Base-by-base conservation (phyloP, 2,113 vertebrate species). In the Neodontobutis hainanensis region DNA sequence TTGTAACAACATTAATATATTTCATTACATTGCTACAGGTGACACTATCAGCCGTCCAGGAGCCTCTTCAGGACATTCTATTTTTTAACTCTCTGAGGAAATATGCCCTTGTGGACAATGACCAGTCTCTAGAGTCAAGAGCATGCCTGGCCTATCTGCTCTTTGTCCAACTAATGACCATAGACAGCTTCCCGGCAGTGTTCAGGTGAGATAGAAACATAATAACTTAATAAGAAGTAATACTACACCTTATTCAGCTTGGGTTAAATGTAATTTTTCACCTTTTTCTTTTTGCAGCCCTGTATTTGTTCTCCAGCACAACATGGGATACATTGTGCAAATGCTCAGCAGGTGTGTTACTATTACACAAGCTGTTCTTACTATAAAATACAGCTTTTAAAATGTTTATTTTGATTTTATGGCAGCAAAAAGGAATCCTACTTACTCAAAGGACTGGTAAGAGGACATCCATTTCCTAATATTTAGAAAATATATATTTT, bases 381-480 rank as follows among this genome's bases (percentile, higher is more conserved):
- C 7, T 49, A 0, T 9, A 2, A 1, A 58, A 64, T 63, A 19
- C 38, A 52, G 19, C 19, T 27, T 27, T 27, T 27, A 27, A 27
- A 1, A 11, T 46, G 9, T 11, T 45, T 44, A 5, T 42, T 11
- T 2, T 4, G 16, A 16, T 52, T 3, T n/a, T 68, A 4, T 77
- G 65, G 69, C 87, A 98, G 96, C 90, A 95, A 94, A 83, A 95
- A 95, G 80, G 96, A 98, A 87, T 94, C 96, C 4, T 16, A 94
- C 76, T 87, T 95, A 78, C 92, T 93, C 48, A 98, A 99, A 95
- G 96, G 96, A 91, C 85, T 99, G 90, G 96, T 99, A 93, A 94
- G 94, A 8, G 8, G 12, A 42, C 11, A 55, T 44, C 10, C 16
- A n/a, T 0, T 12, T 19, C 14, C 12, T 12, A 12, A 5, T 11